phyloP scores from a whole-genome alignment of 2,797 vertebrate species.

The Brotula barbata region DNA sequence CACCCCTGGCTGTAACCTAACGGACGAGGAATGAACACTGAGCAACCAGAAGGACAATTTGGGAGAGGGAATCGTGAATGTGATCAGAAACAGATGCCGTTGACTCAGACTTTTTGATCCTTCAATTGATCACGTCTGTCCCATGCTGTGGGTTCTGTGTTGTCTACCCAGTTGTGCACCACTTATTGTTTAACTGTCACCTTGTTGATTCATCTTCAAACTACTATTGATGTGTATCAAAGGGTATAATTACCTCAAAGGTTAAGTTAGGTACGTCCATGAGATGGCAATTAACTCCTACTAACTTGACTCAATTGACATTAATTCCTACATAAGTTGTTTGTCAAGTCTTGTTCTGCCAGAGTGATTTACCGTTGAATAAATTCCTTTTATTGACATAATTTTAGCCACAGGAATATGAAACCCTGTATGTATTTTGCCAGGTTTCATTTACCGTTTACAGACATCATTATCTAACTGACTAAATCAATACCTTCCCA shows the following conservation, averaged over 20 bases:
- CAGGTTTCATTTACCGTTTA: slow-evolving; percentile 65
- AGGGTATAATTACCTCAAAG: neutral
- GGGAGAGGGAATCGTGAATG: neutral
- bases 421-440: slow-evolving; percentile 57
- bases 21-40: no score
- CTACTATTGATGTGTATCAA: slow-evolving; percentile 3
- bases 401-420: slow-evolving; percentile 46
- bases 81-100: slow-evolving; percentile 33
- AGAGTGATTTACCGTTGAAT: slow-evolving; percentile 20
- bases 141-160: slow-evolving; percentile 17
- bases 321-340: neutral
- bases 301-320: slow-evolving; percentile 6
- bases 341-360: neutral
- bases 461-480: slow-evolving; percentile 57
- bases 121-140: slow-evolving; percentile 25
- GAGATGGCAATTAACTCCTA: neutral
- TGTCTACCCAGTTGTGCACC: slow-evolving; percentile 25
- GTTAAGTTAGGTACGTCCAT: neutral
- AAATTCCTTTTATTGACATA: slow-evolving; percentile 26
- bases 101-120: slow-evolving; percentile 12
- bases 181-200: slow-evolving; percentile 12
- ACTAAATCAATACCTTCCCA: slow-evolving; percentile 66
- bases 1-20: no score
- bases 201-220: slow-evolving; percentile 23
- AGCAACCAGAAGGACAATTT: neutral